phyloP scores from a whole-genome alignment of 2,888 invertebrate species.

The Galerucella calmariensis region DNA sequence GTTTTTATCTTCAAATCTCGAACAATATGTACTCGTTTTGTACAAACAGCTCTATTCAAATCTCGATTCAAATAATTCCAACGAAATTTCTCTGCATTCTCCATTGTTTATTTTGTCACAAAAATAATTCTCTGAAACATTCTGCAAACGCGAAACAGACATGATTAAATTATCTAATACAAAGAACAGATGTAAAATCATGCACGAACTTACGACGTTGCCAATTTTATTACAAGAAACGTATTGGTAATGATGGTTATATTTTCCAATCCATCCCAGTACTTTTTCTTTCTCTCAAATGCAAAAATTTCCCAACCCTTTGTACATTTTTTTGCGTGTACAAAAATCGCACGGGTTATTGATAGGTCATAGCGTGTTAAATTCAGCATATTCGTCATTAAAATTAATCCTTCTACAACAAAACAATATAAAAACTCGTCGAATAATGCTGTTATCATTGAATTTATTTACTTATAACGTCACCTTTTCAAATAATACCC shows the following conservation, averaged over 20 bases:
- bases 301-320: background rate
- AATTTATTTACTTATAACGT: slow-evolving; percentile 41
- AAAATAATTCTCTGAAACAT: slow-evolving; percentile 10
- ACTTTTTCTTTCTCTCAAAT: too few species aligned
- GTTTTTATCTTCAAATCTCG: background rate
- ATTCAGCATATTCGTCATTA: slow-evolving; percentile 17
- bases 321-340: background rate
- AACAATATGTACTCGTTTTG: background rate
- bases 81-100: slow-evolving; percentile 5
- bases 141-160: slow-evolving; percentile 15
- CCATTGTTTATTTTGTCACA: slow-evolving; percentile 15
- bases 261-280: too few species aligned
- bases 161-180: slow-evolving; percentile 15
- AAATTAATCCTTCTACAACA: slow-evolving; percentile 27
- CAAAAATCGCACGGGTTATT: background rate
- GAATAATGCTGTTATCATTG: slow-evolving; percentile 40
- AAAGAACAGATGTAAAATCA: slow-evolving; percentile 18
- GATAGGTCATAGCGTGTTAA: slow-evolving; percentile 15
- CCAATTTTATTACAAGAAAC: slow-evolving; percentile 5
- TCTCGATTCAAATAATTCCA: background rate
- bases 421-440: slow-evolving; percentile 29
- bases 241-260: too few species aligned
- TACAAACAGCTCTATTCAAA: background rate
- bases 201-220: slow-evolving; percentile 2
- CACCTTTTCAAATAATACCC: slow-evolving; percentile 36